Evolutionary conservation across 2,113 vertebrate genomes (phyloP), one percentile per base, ranked within the genome.

Genomic region (Albula glossodonta): DNA sequence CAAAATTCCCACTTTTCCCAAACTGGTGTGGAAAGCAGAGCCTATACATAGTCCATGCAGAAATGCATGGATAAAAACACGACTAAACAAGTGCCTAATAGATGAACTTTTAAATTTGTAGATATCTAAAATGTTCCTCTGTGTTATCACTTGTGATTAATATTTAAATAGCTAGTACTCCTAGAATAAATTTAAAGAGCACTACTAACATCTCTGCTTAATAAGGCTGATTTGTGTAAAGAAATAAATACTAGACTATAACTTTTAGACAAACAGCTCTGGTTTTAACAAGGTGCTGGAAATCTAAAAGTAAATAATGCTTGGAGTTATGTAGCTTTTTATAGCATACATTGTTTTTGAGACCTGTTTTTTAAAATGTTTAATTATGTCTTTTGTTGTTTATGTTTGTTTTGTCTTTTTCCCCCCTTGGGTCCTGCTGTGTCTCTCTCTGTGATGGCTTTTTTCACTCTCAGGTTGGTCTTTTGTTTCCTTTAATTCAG

Each of bases 1-100:
- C 94, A 90, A 87, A 94, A 93, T 95, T 96, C 93, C 91, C 88
- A 92, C 93, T 87, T 93, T 95, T 93, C 92, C 89, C 90, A 91
- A 91, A 93, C 90, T 92, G 92, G 90, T 91, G 93, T 90, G 89
- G 92, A 92, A 94, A 87, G 92, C 48, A 31, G 51, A 2, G 41
- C 63, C 7, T 52, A 22, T 49, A 63, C 82, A 49, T 17, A 83
- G 48, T 56, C 53, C 53, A 56, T 56, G 12, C 7, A 56, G 53
- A 56, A 56, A 7, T 56, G 12, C 12, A 56, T 56, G 53, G 53
- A 12, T 56, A 12, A 56, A 56, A 31, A 78, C n/a, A 1, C 9
- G 83, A 5, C 31, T 41, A n/a, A 22, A 8, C 17, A 70, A 13
- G 63, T n/a, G 70, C 41, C 31, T 41, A 41, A 41, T 41, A 41